These are phyloP conservation scores for Elegia similella DNA, from an alignment of 2,888 invertebrate genomes.

Conservation along the genomic window DNA sequence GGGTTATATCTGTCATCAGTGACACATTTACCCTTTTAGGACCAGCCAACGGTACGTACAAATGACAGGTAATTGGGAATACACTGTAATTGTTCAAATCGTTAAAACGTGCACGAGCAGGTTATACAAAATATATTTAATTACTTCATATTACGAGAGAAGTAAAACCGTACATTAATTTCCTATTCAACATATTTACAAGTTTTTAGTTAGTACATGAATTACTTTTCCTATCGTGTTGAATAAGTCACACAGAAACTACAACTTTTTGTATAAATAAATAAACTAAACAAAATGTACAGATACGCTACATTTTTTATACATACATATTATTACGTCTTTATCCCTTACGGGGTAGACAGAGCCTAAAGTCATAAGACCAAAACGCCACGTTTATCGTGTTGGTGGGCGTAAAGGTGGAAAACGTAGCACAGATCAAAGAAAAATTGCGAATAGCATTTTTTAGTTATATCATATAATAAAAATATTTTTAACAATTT, in stretches of 20 bases:
- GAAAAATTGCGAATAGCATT: no score
- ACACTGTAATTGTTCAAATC: constrained; percentile 1
- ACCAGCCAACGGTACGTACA: neutral
- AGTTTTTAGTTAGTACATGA: neutral
- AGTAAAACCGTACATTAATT: neutral
- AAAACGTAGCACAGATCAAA: no score
- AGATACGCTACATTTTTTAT: no score
- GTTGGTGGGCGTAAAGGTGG: no score
- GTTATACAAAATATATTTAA: neutral
- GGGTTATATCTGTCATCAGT: constrained; percentile 13
- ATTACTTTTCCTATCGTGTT: no score
- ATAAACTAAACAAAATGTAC: neutral
- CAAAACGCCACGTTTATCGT: no score
- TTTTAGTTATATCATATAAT: no score
- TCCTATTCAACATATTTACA: neutral
- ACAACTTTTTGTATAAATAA: no score
- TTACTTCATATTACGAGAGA: neutral
- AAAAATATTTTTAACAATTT: no score
- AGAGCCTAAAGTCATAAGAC: no score
- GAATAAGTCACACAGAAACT: neutral
- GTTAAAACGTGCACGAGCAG: neutral
- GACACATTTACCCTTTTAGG: constrained; percentile 26
- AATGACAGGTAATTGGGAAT: constrained; percentile 6
- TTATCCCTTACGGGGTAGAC: no score
- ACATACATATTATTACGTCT: no score